A percentile compares a stretch with the other conserved stretches of the same genome.
Conservation (phyloP, 1,140 invertebrate genomes). For the Glossosoma conforme region DNA sequence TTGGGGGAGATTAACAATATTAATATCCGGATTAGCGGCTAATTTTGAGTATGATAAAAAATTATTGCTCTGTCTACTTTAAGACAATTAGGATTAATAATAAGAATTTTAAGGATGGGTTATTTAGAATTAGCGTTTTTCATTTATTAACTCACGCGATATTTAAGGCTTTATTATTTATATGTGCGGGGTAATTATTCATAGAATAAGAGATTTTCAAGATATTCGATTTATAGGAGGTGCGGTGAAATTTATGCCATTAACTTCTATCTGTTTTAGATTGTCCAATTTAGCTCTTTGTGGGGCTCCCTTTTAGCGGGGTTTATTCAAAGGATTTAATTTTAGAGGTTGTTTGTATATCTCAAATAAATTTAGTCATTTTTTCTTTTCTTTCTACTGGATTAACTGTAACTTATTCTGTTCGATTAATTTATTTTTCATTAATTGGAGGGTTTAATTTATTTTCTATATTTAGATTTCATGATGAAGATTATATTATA, state of each 20-base stretch:
- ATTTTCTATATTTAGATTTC: slow-evolving; percentile 41
- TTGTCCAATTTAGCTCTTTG: slow-evolving; percentile 51
- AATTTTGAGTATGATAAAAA: slow-evolving; percentile 62
- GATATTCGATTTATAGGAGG: slow-evolving; percentile 57
- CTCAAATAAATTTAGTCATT: slow-evolving; percentile 47
- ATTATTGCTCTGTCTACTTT: slow-evolving; percentile 69
- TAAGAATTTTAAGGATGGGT: slow-evolving; percentile 48
- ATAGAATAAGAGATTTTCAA: slow-evolving; percentile 54
- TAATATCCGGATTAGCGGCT: slow-evolving; percentile 54
- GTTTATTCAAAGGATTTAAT: slow-evolving; percentile 65
- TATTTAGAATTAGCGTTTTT: slow-evolving; percentile 44
- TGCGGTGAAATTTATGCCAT: slow-evolving; percentile 39
- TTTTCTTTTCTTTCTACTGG: slow-evolving; percentile 49
- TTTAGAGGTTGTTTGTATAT: slow-evolving; percentile 50
- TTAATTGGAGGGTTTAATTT: slow-evolving; percentile 46
- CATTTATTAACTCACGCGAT: slow-evolving; percentile 59
- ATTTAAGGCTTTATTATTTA: slow-evolving; percentile 62
- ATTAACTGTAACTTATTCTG: slow-evolving; percentile 51
- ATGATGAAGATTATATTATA: slow-evolving; percentile 47
- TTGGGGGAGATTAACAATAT: slow-evolving; percentile 52
- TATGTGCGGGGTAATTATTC: slow-evolving; percentile 57
- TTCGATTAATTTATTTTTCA: slow-evolving; percentile 53
- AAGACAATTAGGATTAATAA: slow-evolving; percentile 64
- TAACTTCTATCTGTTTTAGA: slow-evolving; percentile 47
- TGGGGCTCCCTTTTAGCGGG: slow-evolving; percentile 55